A percentile compares a stretch with the other conserved stretches of the same genome.
Evolutionary conservation across 2,888 invertebrate species (phyloP).

Genomic region (Eledona agricola): DNA sequence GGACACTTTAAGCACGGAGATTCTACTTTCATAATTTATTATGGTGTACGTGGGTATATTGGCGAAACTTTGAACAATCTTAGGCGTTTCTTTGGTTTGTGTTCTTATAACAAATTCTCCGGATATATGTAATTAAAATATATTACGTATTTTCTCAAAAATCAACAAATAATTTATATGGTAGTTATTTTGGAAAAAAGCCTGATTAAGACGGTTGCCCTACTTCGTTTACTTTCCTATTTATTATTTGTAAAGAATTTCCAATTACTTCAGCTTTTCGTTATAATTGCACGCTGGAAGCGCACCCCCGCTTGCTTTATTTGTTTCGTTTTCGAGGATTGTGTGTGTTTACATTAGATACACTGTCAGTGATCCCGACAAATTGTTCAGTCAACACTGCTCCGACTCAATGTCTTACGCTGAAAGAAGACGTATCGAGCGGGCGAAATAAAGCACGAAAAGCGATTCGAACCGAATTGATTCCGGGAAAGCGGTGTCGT

Average conservation of each 20-base stretch:
- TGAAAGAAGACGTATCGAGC: constrained; percentile 55
- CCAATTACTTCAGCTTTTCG: neutral
- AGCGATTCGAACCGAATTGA: constrained; percentile 61
- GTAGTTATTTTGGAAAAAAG: no score
- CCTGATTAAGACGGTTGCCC: no score
- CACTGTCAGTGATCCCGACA: constrained; percentile 52
- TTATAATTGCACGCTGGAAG: neutral
- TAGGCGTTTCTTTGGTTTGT: no score
- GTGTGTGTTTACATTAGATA: constrained; percentile 53
- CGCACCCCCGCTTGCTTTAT: constrained; percentile 7
- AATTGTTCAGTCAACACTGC: constrained; percentile 56
- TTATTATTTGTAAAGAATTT: no score
- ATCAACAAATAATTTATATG: no score
- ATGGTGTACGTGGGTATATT: no score
- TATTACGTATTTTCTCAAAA: no score
- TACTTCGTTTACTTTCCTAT: neutral
- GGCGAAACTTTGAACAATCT: no score
- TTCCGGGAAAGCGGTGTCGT: constrained; percentile 55
- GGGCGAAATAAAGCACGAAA: constrained; percentile 58
- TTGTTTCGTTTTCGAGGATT: constrained; percentile 20
- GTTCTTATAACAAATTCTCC: no score
- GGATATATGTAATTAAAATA: no score
- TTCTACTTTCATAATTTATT: no score
- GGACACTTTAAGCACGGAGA: no score
- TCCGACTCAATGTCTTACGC: constrained; percentile 49